Evolutionary conservation across 2,113 vertebrate genomes (phyloP).

Genomic region (Neotragus moschatus): DNA sequence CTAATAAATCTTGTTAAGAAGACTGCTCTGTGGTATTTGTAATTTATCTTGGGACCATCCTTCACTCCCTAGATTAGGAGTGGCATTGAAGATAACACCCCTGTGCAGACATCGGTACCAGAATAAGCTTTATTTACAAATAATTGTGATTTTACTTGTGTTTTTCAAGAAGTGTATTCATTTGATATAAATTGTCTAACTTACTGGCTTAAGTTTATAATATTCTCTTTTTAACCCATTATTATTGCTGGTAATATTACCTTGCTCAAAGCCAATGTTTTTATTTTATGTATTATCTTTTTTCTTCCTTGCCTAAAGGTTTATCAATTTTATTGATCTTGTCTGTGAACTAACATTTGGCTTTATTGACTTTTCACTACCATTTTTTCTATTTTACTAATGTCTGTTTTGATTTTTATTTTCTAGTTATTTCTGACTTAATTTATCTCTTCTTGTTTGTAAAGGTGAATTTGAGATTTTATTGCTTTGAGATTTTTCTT

Average conservation of each 20-base stretch:
- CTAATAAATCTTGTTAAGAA: not conserved
- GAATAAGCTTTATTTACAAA: not conserved
- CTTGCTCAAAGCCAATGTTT: not conserved
- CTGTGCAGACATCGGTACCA: not conserved
- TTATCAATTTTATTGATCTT: not conserved
- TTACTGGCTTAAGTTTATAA: not conserved
- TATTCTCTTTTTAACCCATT: not conserved
- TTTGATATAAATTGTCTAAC: not conserved
- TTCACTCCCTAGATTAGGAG: not conserved
- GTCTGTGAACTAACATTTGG: not conserved
- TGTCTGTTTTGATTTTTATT: not conserved
- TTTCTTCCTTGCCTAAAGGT: not conserved
- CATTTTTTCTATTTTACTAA: not conserved
- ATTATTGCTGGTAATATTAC: not conserved
- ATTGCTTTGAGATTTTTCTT: not conserved
- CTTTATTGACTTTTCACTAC: not conserved
- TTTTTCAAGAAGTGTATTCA: not conserved
- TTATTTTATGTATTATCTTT: not conserved
- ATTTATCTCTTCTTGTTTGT: not conserved
- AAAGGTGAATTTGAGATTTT: not conserved
- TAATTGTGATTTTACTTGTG: not conserved
- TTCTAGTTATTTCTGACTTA: not conserved
- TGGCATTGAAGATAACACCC: not conserved
- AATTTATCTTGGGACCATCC: not conserved
- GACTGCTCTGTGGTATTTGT: not conserved